Evolutionary conservation across 2,888 invertebrate genomes (phyloP).

Genomic region (Drosophila yooni): DNA sequence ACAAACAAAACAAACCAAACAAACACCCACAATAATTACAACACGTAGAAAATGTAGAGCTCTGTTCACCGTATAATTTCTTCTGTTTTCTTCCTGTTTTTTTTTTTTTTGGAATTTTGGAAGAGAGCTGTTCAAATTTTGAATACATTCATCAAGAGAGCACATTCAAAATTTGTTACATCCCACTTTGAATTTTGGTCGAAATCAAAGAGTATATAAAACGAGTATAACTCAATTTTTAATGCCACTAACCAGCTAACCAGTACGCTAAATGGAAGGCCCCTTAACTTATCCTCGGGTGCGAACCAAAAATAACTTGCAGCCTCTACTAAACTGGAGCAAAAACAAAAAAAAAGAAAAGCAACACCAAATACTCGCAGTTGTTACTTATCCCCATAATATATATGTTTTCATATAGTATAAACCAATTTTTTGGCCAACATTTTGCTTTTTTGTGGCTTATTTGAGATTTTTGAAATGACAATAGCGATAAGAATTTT

Average conservation of each 20-base stretch:
- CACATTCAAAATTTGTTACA: slow-evolving; percentile 56
- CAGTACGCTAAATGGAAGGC: slow-evolving; percentile 16
- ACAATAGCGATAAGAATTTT: slow-evolving; percentile 19
- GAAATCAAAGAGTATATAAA: slow-evolving; percentile 40
- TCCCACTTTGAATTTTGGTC: slow-evolving; percentile 40
- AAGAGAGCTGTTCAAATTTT: slow-evolving; percentile 61
- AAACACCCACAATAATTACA: slow-evolving; percentile 3
- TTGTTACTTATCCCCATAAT: slow-evolving; percentile 7
- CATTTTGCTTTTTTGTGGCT: slow-evolving; percentile 76
- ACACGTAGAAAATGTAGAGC: slow-evolving; percentile 15
- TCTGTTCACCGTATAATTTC: slow-evolving; percentile 24
- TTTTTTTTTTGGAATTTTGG: slow-evolving; percentile 42
- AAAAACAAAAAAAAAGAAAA: slow-evolving; percentile 3
- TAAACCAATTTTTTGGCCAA: slow-evolving; percentile 13
- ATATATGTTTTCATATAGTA: slow-evolving; percentile 1
- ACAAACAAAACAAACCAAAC: slow-evolving; percentile 20
- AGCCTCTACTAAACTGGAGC: slow-evolving; percentile 51
- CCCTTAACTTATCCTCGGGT: neutral
- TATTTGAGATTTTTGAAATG: slow-evolving; percentile 34
- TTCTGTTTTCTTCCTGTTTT: slow-evolving; percentile 16
- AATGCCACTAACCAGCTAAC: slow-evolving; percentile 39
- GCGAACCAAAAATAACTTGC: slow-evolving; percentile 40
- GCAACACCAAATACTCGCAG: slow-evolving; percentile 28
- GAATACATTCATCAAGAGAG: slow-evolving; percentile 53
- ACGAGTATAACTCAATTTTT: slow-evolving; percentile 20